Evolutionary conservation across 2,113 vertebrate genomes (phyloP), one percentile per base, ranked within the genome.

Genomic region (Proteles cristata): DNA sequence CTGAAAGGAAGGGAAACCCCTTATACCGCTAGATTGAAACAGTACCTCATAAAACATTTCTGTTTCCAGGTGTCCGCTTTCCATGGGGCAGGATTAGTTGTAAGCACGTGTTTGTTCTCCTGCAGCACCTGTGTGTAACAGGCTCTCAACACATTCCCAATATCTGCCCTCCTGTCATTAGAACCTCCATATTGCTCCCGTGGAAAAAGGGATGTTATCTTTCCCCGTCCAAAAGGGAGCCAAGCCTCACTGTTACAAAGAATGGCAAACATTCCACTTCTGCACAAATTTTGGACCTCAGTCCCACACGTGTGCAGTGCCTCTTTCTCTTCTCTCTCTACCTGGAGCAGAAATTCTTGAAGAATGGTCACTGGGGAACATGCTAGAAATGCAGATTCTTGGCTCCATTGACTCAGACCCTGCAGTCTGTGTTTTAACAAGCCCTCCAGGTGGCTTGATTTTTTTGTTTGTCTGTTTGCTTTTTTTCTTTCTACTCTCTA

Each of bases 1-100:
- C 28, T 92, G 94, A 76, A 88, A 88, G 93, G 89, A 84, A 93
- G 95, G 97, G 98, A 96, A 98, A 95, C 77, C 95, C 88, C 53
- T 69, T 97, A 73, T 92, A 83, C 48, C 95, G 65, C 19, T 58
- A 11, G 50, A 35, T 19, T 76, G 61, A 86, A 55, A 43, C 66
- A 58, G 82, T 16, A 61, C 81, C 77, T 86, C 28, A 0, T 84
- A 50, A 88, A 96, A 23, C 94, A 55, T 12, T 87, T 66, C 43
- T 68, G 26, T 93, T 79, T 63, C 80, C 23, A 50, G 33, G 43
- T 26, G 19, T 61, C 43, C 69, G 61, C 55, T 43, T 53, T 58
- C 73, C 53, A 26, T 31, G 63, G 66, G 17, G 7, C 15, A 0
- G 39, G 43, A 21, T 82, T 63, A 14, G 33, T 12, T 82, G 25